A percentile compares a stretch with the other conserved stretches of the same genome.
Evolutionary conservation across 2,888 invertebrate genomes (phyloP).

Genomic region (Fragum fragum): DNA sequence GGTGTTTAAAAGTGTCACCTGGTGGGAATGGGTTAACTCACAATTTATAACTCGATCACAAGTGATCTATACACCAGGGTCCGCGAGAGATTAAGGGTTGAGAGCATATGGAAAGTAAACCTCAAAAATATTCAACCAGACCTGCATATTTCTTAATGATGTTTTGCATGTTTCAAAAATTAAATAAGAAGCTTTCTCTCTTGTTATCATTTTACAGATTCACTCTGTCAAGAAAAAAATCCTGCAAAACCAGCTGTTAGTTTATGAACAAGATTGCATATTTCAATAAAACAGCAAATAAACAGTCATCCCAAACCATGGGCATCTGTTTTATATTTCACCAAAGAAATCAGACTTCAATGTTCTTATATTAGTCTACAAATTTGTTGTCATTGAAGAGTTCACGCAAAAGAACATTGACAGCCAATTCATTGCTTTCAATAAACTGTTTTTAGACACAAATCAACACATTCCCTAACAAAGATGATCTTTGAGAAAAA

Average conservation of each 20-base stretch:
- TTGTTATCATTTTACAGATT: constrained; percentile 7
- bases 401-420: too few relatives aligned
- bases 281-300: constrained; percentile 22
- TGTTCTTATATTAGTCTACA: too few relatives aligned
- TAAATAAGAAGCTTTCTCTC: background rate
- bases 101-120: too few relatives aligned
- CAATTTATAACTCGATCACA: too few relatives aligned
- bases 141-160: background rate
- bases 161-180: constrained; percentile 2
- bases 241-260: constrained; percentile 19
- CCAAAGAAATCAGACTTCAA: background rate
- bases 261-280: constrained; percentile 20
- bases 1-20: background rate
- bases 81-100: too few relatives aligned
- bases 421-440: too few relatives aligned
- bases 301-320: background rate
- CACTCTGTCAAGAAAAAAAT: constrained; percentile 2
- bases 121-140: background rate
- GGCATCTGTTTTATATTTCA: background rate
- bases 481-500: too few relatives aligned
- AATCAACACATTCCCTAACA: too few relatives aligned
- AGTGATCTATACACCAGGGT: too few relatives aligned
- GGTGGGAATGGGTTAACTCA: background rate
- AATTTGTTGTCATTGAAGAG: too few relatives aligned
- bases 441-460: too few relatives aligned